Evolutionary conservation across 2,888 invertebrate species (phyloP).

Genomic region (Nomada hirtipes): DNA sequence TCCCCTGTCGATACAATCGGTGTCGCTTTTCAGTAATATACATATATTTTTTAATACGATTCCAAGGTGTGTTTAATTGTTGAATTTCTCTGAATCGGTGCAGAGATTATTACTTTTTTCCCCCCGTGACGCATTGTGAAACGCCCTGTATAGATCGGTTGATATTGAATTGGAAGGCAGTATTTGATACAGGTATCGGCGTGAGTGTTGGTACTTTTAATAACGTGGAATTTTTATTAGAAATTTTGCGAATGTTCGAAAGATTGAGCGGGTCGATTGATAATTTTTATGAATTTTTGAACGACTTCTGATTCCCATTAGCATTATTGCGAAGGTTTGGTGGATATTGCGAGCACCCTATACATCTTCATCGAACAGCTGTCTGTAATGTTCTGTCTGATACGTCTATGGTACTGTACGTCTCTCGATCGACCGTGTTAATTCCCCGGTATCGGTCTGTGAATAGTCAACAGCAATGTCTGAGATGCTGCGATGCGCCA

Average conservation of each 20-base stretch:
- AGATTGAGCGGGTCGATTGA: too few species aligned
- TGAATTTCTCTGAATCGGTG: too few species aligned
- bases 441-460: slow-evolving; percentile 44
- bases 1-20: background rate
- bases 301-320: background rate
- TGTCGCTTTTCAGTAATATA: background rate
- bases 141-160: too few species aligned
- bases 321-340: background rate
- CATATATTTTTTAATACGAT: background rate
- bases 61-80: too few species aligned
- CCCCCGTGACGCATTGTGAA: too few species aligned
- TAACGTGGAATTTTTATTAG: too few species aligned
- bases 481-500: slow-evolving; percentile 35
- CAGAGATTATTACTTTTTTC: too few species aligned
- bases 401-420: slow-evolving; percentile 23
- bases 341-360: background rate
- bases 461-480: slow-evolving; percentile 48
- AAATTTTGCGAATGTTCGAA: too few species aligned
- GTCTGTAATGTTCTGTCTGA: slow-evolving; percentile 11
- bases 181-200: too few species aligned
- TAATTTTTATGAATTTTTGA: background rate
- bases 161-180: too few species aligned
- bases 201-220: too few species aligned
- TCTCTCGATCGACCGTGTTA: slow-evolving; percentile 41
- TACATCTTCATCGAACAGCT: slow-evolving; percentile 29